Evolutionary conservation across 2,113 vertebrate genomes (phyloP).

Genomic region (Cyanoramphus novaezelandiae): DNA sequence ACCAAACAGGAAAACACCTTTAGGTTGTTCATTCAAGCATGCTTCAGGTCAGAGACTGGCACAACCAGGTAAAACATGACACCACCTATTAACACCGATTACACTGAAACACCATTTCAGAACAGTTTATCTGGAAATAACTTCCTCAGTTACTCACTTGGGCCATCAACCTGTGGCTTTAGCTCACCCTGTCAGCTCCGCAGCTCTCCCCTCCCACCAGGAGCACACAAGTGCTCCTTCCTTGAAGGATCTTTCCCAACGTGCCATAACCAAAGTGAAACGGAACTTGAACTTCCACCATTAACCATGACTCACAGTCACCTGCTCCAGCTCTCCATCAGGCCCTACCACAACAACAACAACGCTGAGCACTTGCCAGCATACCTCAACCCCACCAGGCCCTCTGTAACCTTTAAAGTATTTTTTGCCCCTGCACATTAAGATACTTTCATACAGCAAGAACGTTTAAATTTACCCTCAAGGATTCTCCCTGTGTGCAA

Average conservation of each 20-base stretch:
- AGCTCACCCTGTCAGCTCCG: neutral
- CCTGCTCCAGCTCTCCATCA: neutral
- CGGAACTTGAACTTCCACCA: neutral
- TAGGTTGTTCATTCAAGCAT: neutral
- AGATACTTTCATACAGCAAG: rapidly evolving
- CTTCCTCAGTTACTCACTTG: neutral
- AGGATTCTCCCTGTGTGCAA: rapidly evolving
- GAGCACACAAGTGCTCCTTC: neutral
- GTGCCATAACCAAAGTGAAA: neutral
- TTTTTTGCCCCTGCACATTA: rapidly evolving
- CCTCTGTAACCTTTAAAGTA: rapidly evolving
- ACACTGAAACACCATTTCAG: neutral
- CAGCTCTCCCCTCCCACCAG: neutral
- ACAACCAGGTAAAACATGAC: neutral
- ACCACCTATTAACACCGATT: neutral
- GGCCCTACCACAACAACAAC: neutral
- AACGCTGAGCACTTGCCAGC: rapidly evolving
- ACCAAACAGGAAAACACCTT: neutral
- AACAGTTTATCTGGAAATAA: neutral
- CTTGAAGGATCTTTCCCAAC: rapidly evolving
- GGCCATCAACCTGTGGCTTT: neutral
- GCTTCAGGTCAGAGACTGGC: neutral
- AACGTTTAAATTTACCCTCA: neutral
- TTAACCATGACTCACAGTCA: neutral
- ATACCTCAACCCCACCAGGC: neutral